Evolutionary conservation across 2,888 invertebrate species (phyloP).

Genomic region (Drosophila quinaria): DNA sequence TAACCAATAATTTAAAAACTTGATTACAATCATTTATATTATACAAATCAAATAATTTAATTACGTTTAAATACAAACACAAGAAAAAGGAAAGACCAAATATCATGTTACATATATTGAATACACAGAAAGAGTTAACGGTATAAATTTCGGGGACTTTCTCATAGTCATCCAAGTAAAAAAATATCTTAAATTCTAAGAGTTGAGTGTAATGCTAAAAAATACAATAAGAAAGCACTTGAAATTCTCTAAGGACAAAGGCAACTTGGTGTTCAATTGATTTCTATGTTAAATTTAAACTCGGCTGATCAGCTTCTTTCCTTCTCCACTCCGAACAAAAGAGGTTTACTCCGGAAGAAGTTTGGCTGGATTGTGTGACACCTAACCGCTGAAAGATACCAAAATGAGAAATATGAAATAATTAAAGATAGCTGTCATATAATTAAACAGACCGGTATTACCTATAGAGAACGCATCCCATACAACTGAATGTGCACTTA

Average conservation of each 20-base stretch:
- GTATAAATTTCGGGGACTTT: constrained; percentile 15
- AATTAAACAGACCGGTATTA: neutral
- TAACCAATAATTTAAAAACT: constrained; percentile 12
- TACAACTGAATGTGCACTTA: neutral
- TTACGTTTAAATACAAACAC: constrained; percentile 10
- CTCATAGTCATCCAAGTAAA: constrained; percentile 28
- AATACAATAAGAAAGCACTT: constrained; percentile 79
- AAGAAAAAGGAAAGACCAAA: constrained; percentile 12
- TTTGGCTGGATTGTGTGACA: constrained; percentile 12
- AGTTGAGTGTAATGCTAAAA: constrained; percentile 43
- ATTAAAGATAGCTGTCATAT: neutral
- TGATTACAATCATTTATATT: constrained; percentile 30
- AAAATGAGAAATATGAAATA: neutral
- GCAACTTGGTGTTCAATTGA: constrained; percentile 77
- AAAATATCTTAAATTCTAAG: constrained; percentile 27
- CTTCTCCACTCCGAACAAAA: constrained; percentile 6
- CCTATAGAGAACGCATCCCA: neutral
- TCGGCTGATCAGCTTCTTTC: constrained; percentile 2
- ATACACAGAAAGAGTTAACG: constrained; percentile 12
- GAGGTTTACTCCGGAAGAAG: constrained; percentile 13
- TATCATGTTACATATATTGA: constrained; percentile 12
- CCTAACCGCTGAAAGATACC: constrained; percentile 59
- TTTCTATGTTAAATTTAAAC: constrained; percentile 28
- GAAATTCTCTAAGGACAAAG: constrained; percentile 76
- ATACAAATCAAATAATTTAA: constrained; percentile 31